Evolutionary conservation across 2,113 vertebrate species (phyloP), one percentile per base, ranked within the genome.

Genomic region (Rousettus leschenaultii): DNA sequence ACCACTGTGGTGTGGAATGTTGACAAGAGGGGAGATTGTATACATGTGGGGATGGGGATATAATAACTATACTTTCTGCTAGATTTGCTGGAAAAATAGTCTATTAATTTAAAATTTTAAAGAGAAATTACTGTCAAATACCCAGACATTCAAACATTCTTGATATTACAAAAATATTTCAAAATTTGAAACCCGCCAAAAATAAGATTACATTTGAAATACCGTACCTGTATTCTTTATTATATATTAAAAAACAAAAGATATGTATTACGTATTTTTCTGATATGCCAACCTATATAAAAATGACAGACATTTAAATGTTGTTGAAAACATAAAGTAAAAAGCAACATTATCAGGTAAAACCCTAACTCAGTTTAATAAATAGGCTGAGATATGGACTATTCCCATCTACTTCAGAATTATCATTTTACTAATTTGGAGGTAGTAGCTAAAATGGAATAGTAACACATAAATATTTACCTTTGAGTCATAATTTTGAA

Each of bases 401-500:
- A 15, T 6, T 40, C 26, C 48, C 15, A 43, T 38, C 38, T 2
- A 71, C 15, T 86, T 14, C 35, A n/a, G 11, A 92, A 91, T 22
- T 28, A 51, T 19, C 63, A 91, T 82, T 91, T 70, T 45, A 82
- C 28, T 33, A 55, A 63, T 15, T 45, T 35, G 18, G 65, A 71
- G 10, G 7, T 2, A 65, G n/a, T 8, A 59, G 26, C 57, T 63
- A 77, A 84, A 55, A 77, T 1, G 4, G 7, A 21, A 75, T 18
- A 68, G 26, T 35, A 66, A 70, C 33, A 45, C 7, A 19, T 19
- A 22, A 11, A 0, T 55, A 45, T 90, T 98, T 99, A 99, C 99
- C 99, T 99, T 98, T 99, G 99, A 96, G 99, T 99, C 99, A 99
- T 99, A 97, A 99, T 99, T 98, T 99, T 99, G 99, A 99, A 99